Evolutionary conservation across 2,113 vertebrate species (phyloP), one percentile per base, ranked within the genome.

Genomic region (Oryzias woworae): DNA sequence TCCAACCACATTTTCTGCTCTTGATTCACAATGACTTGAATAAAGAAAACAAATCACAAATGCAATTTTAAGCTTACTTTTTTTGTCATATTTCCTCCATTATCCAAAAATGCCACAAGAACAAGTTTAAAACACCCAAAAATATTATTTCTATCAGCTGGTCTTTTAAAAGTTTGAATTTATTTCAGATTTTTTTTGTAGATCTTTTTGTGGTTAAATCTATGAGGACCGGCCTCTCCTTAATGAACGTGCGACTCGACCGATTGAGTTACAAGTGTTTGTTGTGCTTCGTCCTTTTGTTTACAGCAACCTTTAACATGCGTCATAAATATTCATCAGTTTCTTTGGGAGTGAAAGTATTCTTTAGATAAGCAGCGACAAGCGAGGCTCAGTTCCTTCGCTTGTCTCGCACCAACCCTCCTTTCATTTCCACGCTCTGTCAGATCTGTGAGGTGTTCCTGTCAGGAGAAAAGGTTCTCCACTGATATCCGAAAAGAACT

Each of bases 271-370:
- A 55, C 68, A 74, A 80, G 81, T 85, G 80, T 83, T 82, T 86
- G 87, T 83, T 84, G 79, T 83, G 77, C 53, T 75, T 57, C 59
- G 56, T 48, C 56, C 73, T 75, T 86, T 85, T 73, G 78, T 90
- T 79, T 80, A 74, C 75, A 74, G 61, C 77, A 81, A 81, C 81
- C 83, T 76, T 86, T 74, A 86, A 83, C 71, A 80, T 80, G 62
- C 56, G 73, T 85, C 78, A 88, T 89, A 56, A 80, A 89, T 89
- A 87, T 91, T 88, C 77, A 89, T 88, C 84, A 84, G 84, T 44
- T 73, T 60, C 76, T 73, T 69, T 79, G 78, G 3, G 53, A 47
- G 45, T 71, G 71, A 63, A 77, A 83, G 81, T 71, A 66, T 70
- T 85, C 76, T 85, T 84, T 78, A 71, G 85, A 78, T 66, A 64